phyloP scores from a whole-genome alignment of 2,113 vertebrate species.

The Pseudorhombus dupliciocellatus region DNA sequence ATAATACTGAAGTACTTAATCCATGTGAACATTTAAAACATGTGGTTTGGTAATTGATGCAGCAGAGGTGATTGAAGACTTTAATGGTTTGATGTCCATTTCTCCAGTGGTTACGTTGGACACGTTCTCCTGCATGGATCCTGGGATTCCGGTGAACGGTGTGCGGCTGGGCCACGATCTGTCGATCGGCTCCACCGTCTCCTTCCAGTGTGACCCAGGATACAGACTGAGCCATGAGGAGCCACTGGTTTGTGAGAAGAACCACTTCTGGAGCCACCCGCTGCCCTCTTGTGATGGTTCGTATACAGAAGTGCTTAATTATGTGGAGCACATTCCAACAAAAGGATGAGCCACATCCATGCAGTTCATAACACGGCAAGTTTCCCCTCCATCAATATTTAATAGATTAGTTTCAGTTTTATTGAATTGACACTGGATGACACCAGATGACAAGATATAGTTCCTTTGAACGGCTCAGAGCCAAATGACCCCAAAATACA shows the following conservation, averaged over 20 bases:
- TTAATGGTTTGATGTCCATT: constrained; percentile 16
- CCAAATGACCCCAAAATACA: neutral
- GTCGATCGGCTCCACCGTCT: constrained; percentile 92
- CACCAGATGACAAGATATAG: neutral
- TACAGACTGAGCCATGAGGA: constrained; percentile 94
- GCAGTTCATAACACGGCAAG: neutral
- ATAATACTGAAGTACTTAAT: too few species aligned
- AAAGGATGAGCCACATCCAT: neutral
- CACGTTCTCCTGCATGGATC: constrained; percentile 95
- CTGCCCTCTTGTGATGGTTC: constrained; percentile 96
- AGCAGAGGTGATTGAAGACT: neutral
- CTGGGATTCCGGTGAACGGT: constrained; percentile 95
- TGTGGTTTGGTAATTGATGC: neutral
- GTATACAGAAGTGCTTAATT: neutral
- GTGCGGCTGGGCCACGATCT: constrained; percentile 90
- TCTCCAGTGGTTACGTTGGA: constrained; percentile 92
- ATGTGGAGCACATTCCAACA: neutral
- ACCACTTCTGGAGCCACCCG: constrained; percentile 96
- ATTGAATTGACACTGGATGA: neutral
- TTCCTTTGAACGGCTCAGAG: neutral
- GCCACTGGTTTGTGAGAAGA: constrained; percentile 93
- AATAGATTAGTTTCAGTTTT: neutral
- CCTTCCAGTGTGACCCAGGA: constrained; percentile 92
- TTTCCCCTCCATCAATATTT: neutral
- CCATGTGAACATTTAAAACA: neutral